Percentiles rank a stretch among this genome's conserved stretches.
These are phyloP conservation scores for Melanostigma gelatinosum DNA, from an alignment of 2,113 vertebrate genomes.

Conservation along the genomic window DNA sequence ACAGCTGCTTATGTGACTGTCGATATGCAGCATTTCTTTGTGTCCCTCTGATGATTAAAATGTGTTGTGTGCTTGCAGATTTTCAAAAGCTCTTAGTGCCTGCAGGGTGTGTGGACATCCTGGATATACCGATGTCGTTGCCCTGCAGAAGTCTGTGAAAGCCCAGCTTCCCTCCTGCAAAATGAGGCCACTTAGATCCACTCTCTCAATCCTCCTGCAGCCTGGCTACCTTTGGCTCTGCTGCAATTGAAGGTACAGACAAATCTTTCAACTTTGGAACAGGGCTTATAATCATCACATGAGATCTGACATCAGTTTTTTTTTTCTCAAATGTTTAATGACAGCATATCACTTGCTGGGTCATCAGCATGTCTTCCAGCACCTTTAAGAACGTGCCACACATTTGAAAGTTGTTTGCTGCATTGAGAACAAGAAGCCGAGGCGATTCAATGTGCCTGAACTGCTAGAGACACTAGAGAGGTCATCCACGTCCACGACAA, in stretches of 20 bases:
- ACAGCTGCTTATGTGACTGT: constrained; percentile 9
- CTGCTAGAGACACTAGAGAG: not conserved
- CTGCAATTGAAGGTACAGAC: not conserved
- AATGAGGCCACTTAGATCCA: constrained; percentile 22
- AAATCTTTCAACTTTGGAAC: constrained; percentile 27
- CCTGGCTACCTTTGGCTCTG: not conserved
- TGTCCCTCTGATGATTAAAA: constrained; percentile 20
- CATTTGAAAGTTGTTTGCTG: constrained; percentile 16
- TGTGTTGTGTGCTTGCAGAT: constrained; percentile 18
- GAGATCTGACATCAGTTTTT: not conserved
- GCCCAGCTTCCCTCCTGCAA: constrained; percentile 8
- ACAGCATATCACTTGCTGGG: constrained; percentile 3
- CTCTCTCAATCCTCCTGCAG: not conserved
- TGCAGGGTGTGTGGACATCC: constrained; percentile 20
- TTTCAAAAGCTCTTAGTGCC: constrained; percentile 27
- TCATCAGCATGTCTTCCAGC: constrained; percentile 34
- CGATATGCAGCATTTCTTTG: constrained; percentile 3
- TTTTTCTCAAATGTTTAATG: constrained; percentile 13
- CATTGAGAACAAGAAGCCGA: constrained; percentile 2
- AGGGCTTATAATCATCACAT: not conserved
- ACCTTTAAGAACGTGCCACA: constrained; percentile 4
- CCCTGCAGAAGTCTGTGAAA: constrained; percentile 18
- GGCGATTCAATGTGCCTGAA: not conserved
- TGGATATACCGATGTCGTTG: not conserved
- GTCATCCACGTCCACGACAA: not conserved